Evolutionary conservation across 35 echinoderm and acorn worm species (phyloP).

Genomic region (Stichopus chloronotus): DNA sequence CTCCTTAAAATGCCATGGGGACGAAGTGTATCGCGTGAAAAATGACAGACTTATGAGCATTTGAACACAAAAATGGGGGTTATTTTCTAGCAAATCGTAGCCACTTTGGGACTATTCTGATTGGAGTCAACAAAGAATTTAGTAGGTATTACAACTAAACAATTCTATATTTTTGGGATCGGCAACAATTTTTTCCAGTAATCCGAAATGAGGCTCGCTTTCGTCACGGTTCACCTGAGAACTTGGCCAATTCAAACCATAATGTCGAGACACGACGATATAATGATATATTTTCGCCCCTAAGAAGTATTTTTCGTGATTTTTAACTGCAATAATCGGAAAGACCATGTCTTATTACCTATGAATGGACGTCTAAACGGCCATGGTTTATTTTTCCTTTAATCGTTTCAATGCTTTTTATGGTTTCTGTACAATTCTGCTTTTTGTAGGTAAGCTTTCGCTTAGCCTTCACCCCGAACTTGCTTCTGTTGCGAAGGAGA

Average conservation of each 20-base stretch:
- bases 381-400: neutral
- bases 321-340: neutral
- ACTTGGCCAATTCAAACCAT: neutral
- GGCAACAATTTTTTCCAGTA: neutral
- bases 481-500: slow-evolving; percentile 34
- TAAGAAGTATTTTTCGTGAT: neutral
- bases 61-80: too few species aligned
- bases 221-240: neutral
- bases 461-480: neutral
- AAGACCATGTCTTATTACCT: neutral
- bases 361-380: neutral
- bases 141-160: too few species aligned
- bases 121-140: too few species aligned
- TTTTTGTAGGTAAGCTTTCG: slow-evolving; percentile 15
- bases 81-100: too few species aligned
- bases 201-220: neutral
- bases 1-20: too few species aligned
- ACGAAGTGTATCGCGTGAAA: too few species aligned
- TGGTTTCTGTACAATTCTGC: slow-evolving; percentile 3
- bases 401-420: neutral
- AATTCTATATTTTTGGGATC: too few species aligned
- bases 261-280: neutral
- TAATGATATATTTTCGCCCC: neutral
- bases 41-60: too few species aligned
- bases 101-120: too few species aligned